A percentile compares a stretch with the other conserved stretches of the same genome.
These are phyloP conservation scores for Drosophila rellima DNA, from an alignment of 2,888 invertebrate genomes.

Conservation along the genomic window DNA sequence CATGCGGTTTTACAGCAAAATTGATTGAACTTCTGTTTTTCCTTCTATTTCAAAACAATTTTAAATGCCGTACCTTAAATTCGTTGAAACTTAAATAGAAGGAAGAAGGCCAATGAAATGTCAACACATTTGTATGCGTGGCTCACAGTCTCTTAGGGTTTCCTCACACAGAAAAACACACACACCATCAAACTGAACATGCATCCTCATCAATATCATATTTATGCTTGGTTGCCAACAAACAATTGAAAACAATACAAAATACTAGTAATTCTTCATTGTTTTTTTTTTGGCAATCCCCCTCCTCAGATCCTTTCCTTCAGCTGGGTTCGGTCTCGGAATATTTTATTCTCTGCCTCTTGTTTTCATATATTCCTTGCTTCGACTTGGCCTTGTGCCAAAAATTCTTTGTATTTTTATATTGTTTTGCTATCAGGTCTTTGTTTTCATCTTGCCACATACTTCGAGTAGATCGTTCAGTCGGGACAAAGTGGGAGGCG, in stretches of 20 bases:
- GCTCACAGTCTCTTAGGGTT: constrained; percentile 28
- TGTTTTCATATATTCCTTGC: constrained; percentile 51
- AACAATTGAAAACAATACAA: constrained; percentile 82
- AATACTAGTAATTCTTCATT: constrained; percentile 80
- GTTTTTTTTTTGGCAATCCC: constrained; percentile 45
- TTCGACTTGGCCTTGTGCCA: constrained; percentile 74
- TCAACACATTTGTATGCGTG: constrained; percentile 21
- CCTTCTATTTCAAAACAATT: neutral
- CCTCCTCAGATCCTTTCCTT: neutral
- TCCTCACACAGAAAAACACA: neutral
- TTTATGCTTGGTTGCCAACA: constrained; percentile 81
- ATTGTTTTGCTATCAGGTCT: constrained; percentile 57
- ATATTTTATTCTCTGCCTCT: constrained; percentile 56
- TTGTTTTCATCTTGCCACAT: constrained; percentile 55
- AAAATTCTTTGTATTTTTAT: constrained; percentile 55
- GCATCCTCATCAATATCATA: constrained; percentile 74
- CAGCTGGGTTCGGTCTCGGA: constrained; percentile 15
- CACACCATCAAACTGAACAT: constrained; percentile 20
- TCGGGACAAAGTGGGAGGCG: neutral
- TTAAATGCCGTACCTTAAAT: constrained; percentile 40
- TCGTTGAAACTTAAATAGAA: constrained; percentile 14
- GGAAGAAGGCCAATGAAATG: constrained; percentile 2
- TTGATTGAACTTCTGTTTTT: constrained; percentile 41
- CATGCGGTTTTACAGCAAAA: constrained; percentile 43
- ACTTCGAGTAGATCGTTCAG: constrained; percentile 38